Percentiles rank a stretch among this genome's conserved stretches.
phyloP scores from a whole-genome alignment of 2,888 invertebrate genomes.

The Orchesellides sinensis region DNA sequence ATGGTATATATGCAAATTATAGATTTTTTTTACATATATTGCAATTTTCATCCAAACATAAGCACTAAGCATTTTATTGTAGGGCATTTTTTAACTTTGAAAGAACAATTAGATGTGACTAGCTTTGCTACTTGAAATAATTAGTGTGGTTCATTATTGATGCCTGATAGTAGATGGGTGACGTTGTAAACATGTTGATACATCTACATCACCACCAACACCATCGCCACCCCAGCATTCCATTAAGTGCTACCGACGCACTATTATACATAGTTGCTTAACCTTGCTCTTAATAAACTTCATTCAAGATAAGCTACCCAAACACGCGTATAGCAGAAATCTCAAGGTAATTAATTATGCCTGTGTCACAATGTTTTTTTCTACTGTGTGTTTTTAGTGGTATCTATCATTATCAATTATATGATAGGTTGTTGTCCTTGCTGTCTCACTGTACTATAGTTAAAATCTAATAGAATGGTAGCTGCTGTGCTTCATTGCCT shows the following conservation, averaged over 20 bases:
- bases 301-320: background rate
- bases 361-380: slow-evolving; percentile 50
- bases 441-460: slow-evolving; percentile 7
- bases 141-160: slow-evolving; percentile 18
- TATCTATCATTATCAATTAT: slow-evolving; percentile 53
- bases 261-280: slow-evolving; percentile 6
- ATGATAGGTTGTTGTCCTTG: slow-evolving; percentile 62
- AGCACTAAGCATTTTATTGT: too few species aligned
- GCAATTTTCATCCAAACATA: too few species aligned
- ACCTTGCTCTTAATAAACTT: slow-evolving; percentile 18
- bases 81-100: slow-evolving; percentile 20
- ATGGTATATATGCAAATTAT: too few species aligned
- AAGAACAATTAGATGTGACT: slow-evolving; percentile 46
- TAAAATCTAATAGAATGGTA: too few species aligned
- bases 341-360: slow-evolving; percentile 64
- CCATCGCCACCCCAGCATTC: too few species aligned
- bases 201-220: too few species aligned
- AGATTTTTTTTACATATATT: too few species aligned
- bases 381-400: slow-evolving; percentile 36
- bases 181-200: too few species aligned
- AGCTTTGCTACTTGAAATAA: slow-evolving; percentile 44
- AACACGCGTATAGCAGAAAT: slow-evolving; percentile 1
- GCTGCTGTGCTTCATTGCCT: too few species aligned
- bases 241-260: too few species aligned
- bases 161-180: background rate